Conservation (phyloP, 2,113 vertebrate genomes). For the Isichthys henryi region DNA sequence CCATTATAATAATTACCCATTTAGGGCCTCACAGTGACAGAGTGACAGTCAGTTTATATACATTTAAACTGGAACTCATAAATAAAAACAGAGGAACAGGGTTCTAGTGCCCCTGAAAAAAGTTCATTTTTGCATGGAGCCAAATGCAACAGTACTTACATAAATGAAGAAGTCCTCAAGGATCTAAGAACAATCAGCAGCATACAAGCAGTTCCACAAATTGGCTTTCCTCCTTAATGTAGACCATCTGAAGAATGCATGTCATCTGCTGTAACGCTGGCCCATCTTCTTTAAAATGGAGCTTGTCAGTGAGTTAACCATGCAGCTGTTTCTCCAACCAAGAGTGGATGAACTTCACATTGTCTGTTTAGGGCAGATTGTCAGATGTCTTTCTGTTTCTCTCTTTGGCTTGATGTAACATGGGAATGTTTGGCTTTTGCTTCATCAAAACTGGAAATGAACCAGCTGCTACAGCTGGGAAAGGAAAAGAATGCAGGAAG, state of each 20-base stretch:
- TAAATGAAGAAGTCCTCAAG: background rate
- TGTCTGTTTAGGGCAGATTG: background rate
- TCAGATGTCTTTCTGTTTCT: background rate
- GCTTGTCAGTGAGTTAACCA: background rate
- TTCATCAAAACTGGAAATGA: background rate
- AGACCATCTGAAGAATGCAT: background rate
- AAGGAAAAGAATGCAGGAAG: background rate
- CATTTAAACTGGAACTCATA: background rate
- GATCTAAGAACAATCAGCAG: background rate
- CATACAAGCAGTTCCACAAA: background rate
- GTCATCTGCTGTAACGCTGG: background rate
- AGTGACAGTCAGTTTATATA: background rate
- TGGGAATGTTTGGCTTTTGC: background rate
- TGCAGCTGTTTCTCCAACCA: background rate
- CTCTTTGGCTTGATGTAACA: background rate
- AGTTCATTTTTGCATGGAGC: background rate
- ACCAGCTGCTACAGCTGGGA: background rate
- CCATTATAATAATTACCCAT: background rate
- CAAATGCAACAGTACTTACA: background rate
- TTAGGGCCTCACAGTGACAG: background rate
- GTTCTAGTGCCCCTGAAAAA: background rate
- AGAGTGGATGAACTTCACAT: background rate
- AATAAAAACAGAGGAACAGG: background rate
- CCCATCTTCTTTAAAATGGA: background rate
- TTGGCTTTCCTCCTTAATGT: background rate